Evolutionary conservation across 2,113 vertebrate species (phyloP).

Genomic region (Zosterops pallidus): DNA sequence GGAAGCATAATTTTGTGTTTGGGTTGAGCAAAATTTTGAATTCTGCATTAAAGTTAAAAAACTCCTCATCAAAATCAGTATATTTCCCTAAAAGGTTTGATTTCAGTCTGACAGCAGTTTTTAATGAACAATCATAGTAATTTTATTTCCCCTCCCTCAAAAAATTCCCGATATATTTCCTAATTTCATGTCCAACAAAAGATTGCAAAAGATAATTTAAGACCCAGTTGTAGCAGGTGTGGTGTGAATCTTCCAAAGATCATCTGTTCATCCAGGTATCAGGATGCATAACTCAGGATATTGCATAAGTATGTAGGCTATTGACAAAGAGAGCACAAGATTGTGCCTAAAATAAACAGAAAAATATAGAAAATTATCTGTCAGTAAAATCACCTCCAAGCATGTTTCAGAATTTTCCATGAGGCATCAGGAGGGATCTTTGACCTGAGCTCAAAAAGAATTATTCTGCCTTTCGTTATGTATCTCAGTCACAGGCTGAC

Average conservation of each 20-base stretch:
- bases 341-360: constrained; percentile 26
- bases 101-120: not conserved
- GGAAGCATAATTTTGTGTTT: not conserved
- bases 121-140: not conserved
- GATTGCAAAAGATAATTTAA: not conserved
- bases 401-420: constrained; percentile 31
- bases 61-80: not conserved
- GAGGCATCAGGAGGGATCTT: constrained; percentile 11
- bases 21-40: not conserved
- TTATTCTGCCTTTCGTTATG: not conserved
- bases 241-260: not conserved
- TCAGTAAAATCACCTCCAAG: constrained; percentile 28
- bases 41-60: not conserved
- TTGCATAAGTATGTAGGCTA: constrained; percentile 15
- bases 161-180: not conserved
- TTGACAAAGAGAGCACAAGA: not conserved
- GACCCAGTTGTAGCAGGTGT: not conserved
- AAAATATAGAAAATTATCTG: constrained; percentile 18
- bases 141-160: not conserved
- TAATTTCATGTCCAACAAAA: not conserved
- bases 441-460: constrained; percentile 14
- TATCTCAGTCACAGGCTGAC: constrained; percentile 21
- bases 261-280: not conserved
- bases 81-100: not conserved
- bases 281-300: not conserved